phyloP scores from a whole-genome alignment of 2,888 invertebrate species.

The Eupithecia dodoneata region DNA sequence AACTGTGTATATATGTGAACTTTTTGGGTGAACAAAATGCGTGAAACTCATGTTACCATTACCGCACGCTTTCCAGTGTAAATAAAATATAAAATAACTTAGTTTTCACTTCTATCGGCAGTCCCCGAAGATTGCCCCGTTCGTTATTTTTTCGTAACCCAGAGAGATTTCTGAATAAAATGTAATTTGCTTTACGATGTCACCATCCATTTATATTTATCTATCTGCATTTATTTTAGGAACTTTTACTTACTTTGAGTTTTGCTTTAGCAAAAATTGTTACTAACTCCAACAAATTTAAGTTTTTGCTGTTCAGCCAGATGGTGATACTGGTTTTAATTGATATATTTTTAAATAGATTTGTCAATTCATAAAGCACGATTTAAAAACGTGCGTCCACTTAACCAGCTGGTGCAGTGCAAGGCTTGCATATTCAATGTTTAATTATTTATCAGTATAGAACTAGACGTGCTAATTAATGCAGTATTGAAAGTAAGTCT shows the following conservation, averaged over 20 bases:
- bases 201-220: not conserved
- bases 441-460: slow-evolving; percentile 19
- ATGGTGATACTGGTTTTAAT: not conserved
- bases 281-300: not conserved
- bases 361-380: not conserved
- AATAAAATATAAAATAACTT: too few species aligned
- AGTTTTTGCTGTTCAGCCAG: not conserved
- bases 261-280: not conserved
- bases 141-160: too few species aligned
- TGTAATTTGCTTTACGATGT: not conserved
- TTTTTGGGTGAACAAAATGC: too few species aligned
- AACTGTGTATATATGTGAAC: too few species aligned
- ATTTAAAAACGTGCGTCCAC: slow-evolving; percentile 21
- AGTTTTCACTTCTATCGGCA: too few species aligned
- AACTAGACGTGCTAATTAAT: slow-evolving; percentile 36
- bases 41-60: too few species aligned
- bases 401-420: slow-evolving; percentile 2
- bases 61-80: too few species aligned
- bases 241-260: too few species aligned
- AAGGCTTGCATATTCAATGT: slow-evolving; percentile 28
- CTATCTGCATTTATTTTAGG: not conserved
- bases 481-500: slow-evolving; percentile 39
- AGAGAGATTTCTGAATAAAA: not conserved
- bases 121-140: too few species aligned
- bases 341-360: not conserved